These are phyloP conservation scores for Babyrousa celebensis DNA, from an alignment of 2,797 vertebrate species.

Conservation along the genomic window DNA sequence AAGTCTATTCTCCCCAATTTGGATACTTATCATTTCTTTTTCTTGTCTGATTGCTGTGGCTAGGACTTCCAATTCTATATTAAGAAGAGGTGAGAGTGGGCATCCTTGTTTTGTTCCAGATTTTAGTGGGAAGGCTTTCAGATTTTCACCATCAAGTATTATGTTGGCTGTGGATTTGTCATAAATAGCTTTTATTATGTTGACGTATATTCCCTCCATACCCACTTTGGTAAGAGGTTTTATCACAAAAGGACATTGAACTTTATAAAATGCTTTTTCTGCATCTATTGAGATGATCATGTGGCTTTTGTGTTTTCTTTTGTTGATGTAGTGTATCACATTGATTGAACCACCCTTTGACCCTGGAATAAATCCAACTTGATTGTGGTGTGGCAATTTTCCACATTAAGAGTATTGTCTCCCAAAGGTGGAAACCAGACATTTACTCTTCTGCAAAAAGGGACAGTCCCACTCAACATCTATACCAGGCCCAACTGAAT, in stretches of 20 bases:
- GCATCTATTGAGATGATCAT: background rate
- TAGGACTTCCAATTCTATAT: background rate
- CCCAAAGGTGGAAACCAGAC: background rate
- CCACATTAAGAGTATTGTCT: background rate
- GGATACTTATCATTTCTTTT: background rate
- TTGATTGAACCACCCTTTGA: background rate
- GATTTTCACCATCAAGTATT: background rate
- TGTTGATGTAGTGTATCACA: background rate
- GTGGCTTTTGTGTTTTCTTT: background rate
- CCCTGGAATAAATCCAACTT: background rate
- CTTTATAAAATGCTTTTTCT: background rate
- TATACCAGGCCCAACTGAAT: background rate
- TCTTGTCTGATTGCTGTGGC: background rate
- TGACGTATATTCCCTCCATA: background rate
- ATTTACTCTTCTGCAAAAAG: background rate
- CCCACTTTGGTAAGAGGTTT: background rate
- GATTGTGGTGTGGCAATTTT: slow-evolving; percentile 26
- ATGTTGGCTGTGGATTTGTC: background rate
- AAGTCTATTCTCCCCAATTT: background rate
- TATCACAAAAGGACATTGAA: background rate
- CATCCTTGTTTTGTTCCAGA: background rate
- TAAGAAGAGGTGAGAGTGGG: background rate
- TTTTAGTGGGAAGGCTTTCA: background rate
- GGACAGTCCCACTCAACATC: background rate
- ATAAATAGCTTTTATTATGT: background rate